Evolutionary conservation across 2,888 invertebrate species (phyloP), one percentile per base, ranked within the genome.

Genomic region (Ophion slaviceki): DNA sequence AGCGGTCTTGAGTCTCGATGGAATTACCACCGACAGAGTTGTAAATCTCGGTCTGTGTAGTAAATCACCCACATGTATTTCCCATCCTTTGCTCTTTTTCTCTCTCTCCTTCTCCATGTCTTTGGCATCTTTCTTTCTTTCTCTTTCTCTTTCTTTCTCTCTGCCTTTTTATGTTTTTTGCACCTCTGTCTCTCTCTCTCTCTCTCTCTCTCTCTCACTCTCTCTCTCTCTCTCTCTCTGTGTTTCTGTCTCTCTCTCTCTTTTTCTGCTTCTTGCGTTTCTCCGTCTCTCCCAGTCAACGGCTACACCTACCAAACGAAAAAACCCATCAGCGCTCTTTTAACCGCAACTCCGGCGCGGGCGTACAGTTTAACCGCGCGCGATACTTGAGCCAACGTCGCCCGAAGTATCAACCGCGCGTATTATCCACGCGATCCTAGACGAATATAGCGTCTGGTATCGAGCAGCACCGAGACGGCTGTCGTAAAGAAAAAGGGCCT

Each of bases 11-110:
- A 64, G 78, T 74, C 82, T 80, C 80, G 76, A 85, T 72, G 84
- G 83, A 82, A 82, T 87, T 86, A 84, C 80, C 66, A 57, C 76
- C 70, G 77, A 86, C 86, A 83, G 84, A 81, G 88, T 80, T 84
- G 88, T 89, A 89, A 89, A 89, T 89, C 89, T 86, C 72, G 40
- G n/a, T 4, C 76, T 82, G 80, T 67, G 82, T 80, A 62, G 84
- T 89, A 88, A 89, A 88, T 89, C 88, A 88, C 79, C 75, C 79
- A 80, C 85, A 77, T 62, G 45, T 62, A 59, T 70, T 79, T 79
- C 70, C 62, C 70, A 61, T 47, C 47, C 28, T 68, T 68, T 53
- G 17, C 40, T 76, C 11, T 53, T n/a, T 67, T 62, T 74, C 40
- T 68, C 47, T n/a, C 74, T 47, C 53, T 45, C 61, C 28, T 53